Evolutionary conservation across 2,797 vertebrate genomes (phyloP).

Genomic region (Chaetodon trifasciatus): DNA sequence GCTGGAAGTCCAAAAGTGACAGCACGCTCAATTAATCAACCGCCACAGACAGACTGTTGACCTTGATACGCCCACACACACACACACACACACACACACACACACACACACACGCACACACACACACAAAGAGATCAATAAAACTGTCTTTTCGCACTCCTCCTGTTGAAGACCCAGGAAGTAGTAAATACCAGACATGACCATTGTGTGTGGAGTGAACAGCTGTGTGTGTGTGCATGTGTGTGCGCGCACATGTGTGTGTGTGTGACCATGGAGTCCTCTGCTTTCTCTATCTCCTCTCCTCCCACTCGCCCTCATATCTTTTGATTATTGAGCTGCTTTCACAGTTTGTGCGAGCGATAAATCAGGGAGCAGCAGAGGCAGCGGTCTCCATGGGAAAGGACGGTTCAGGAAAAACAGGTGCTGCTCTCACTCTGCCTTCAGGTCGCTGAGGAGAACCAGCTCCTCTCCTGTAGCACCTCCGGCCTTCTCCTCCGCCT

Average conservation of each 20-base stretch:
- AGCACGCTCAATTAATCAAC: too few species aligned
- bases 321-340: slow-evolving; percentile 39
- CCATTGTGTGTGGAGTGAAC: slow-evolving; percentile 15
- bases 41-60: not conserved
- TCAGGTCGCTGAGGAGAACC: slow-evolving; percentile 27
- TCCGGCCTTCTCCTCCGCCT: too few species aligned
- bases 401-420: slow-evolving; percentile 47
- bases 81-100: slow-evolving; percentile 28
- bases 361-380: slow-evolving; percentile 43
- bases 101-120: slow-evolving; percentile 12
- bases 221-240: slow-evolving; percentile 20
- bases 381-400: slow-evolving; percentile 59
- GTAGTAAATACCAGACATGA: slow-evolving; percentile 63
- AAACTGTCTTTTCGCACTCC: slow-evolving; percentile 32
- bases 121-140: slow-evolving; percentile 45
- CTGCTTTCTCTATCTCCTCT: slow-evolving; percentile 22
- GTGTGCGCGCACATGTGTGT: slow-evolving; percentile 21
- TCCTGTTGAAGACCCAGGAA: slow-evolving; percentile 44
- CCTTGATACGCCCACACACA: not conserved
- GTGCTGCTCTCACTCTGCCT: slow-evolving; percentile 23
- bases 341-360: slow-evolving; percentile 26
- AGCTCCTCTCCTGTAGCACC: not conserved
- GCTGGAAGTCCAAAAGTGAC: too few species aligned
- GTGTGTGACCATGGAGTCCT: slow-evolving; percentile 47
- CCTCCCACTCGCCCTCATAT: slow-evolving; percentile 47